Conservation (phyloP, 2,888 invertebrate species). For the Cylindroiulus punctatus region DNA sequence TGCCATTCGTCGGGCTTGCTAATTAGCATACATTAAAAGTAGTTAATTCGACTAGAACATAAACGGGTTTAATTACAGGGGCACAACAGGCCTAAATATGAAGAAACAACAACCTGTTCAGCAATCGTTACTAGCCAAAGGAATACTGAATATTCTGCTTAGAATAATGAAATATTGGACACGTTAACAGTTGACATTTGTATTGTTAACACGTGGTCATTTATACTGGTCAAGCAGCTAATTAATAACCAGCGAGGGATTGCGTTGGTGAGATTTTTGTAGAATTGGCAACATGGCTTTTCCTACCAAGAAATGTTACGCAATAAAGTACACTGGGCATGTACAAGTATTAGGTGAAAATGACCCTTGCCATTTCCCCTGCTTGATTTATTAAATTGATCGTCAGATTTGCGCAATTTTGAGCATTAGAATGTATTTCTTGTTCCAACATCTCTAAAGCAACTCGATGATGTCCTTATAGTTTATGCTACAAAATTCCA, state of each 20-base stretch:
- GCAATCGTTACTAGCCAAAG: not conserved
- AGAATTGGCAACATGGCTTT: not conserved
- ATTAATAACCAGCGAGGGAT: not conserved
- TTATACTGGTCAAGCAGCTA: not conserved
- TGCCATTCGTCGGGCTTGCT: not conserved
- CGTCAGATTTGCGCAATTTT: too few relatives aligned
- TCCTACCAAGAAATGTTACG: not conserved
- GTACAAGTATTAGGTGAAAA: too few relatives aligned
- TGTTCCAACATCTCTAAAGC: too few relatives aligned
- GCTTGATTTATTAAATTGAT: too few relatives aligned
- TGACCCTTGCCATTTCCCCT: too few relatives aligned
- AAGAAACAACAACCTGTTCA: not conserved
- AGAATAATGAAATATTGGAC: not conserved
- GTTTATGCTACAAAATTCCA: too few relatives aligned
- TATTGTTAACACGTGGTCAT: not conserved
- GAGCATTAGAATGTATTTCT: too few relatives aligned
- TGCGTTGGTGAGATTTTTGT: not conserved
- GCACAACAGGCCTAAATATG: conserved; percentile 10
- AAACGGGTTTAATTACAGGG: conserved; percentile 32
- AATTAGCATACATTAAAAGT: not conserved
- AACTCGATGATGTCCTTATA: too few relatives aligned
- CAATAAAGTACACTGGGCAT: too few relatives aligned
- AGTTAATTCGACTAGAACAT: not conserved
- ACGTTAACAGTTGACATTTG: not conserved
- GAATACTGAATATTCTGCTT: not conserved